Percentiles rank a stretch among this genome's conserved stretches.
Conservation (phyloP, 2,113 vertebrate species). For the Prunella fulvescens region DNA sequence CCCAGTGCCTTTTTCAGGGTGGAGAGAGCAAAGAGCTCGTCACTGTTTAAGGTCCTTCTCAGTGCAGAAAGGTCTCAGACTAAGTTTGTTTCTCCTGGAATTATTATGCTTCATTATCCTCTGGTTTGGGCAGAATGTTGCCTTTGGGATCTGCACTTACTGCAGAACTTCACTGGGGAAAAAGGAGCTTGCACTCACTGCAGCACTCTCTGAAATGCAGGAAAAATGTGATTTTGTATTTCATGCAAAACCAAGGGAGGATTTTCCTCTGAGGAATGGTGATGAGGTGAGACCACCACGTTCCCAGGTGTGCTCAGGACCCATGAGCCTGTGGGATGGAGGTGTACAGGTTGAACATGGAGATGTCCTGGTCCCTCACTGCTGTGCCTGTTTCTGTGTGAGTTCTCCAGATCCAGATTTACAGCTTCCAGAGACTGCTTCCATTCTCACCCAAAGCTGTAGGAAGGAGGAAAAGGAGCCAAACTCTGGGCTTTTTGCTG, state of each 20-base stretch:
- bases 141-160: neutral
- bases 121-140: neutral
- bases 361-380: neutral
- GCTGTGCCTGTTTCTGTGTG: neutral
- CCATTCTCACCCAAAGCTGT: neutral
- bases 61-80: neutral
- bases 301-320: neutral
- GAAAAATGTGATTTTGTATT: neutral
- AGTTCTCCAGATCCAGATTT: neutral
- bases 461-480: conserved; percentile 13
- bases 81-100: neutral
- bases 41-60: neutral
- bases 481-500: neutral
- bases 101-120: neutral
- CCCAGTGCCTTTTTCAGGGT: neutral
- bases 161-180: neutral
- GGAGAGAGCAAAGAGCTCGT: neutral
- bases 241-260: fast-evolving
- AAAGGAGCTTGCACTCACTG: neutral
- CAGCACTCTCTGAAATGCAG: neutral
- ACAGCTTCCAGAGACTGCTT: neutral
- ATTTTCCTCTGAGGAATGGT: neutral
- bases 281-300: fast-evolving
- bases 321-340: fast-evolving
- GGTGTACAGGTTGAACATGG: neutral